Conservation (phyloP, 2,888 invertebrate species). For the Hyposoter didymator region DNA sequence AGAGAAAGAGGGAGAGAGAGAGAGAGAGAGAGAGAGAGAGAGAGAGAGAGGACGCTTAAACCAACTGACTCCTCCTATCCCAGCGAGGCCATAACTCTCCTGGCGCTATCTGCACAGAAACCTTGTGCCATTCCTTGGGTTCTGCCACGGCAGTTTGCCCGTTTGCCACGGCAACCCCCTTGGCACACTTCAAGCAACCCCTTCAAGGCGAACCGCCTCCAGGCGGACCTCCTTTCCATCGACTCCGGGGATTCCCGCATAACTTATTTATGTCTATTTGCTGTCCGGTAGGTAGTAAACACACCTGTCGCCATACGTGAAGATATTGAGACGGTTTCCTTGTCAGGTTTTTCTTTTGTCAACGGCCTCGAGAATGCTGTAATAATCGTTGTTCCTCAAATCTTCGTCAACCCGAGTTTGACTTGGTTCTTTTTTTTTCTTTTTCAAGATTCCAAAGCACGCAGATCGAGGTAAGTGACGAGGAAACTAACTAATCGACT, state of each 20-base stretch:
- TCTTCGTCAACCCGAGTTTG: background rate
- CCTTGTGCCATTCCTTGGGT: conserved; percentile 74
- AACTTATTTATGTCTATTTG: conserved; percentile 80
- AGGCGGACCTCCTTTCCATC: conserved; percentile 41
- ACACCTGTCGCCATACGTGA: conserved; percentile 66
- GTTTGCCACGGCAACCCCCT: conserved; percentile 48
- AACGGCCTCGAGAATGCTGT: background rate
- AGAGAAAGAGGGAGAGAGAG: no score
- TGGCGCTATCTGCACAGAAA: conserved; percentile 81
- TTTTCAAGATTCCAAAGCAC: background rate
- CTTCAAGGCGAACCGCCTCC: conserved; percentile 36
- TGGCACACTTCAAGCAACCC: conserved; percentile 46
- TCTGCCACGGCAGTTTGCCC: conserved; percentile 50
- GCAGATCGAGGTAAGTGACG: background rate
- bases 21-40: conserved; percentile 1
- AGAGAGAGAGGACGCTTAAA: conserved; percentile 75
- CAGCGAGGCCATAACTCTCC: conserved; percentile 80
- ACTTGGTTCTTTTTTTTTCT: background rate
- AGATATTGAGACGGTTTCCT: conserved; percentile 35
- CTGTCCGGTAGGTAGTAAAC: conserved; percentile 67
- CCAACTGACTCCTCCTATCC: conserved; percentile 68
- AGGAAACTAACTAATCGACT: no score
- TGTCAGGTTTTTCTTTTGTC: background rate
- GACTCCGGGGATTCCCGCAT: conserved; percentile 75
- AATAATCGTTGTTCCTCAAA: background rate